A percentile compares a stretch with the other conserved stretches of the same genome.
Evolutionary conservation across 2,888 invertebrate genomes (phyloP).

Genomic region (Clunio marinus): DNA sequence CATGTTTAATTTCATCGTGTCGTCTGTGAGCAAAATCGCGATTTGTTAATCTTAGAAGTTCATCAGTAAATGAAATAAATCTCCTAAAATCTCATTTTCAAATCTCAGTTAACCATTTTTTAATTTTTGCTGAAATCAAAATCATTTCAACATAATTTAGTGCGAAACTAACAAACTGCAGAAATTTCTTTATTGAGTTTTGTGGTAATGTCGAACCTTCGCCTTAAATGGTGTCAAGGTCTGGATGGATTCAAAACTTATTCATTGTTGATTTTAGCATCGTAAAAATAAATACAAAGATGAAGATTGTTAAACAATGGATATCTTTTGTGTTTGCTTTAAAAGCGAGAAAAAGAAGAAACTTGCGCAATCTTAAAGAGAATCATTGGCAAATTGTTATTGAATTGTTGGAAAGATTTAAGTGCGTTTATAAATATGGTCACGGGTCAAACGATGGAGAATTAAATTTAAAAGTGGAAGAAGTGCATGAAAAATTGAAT

Average conservation of each 20-base stretch:
- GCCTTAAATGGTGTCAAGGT: too few relatives aligned
- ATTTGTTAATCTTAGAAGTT: not conserved
- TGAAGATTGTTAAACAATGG: constrained; percentile 18
- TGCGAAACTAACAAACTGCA: too few relatives aligned
- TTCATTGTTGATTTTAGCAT: too few relatives aligned
- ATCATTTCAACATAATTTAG: not conserved
- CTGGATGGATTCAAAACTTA: too few relatives aligned
- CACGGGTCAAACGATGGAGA: too few relatives aligned
- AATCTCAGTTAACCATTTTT: too few relatives aligned
- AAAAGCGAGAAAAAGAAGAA: not conserved
- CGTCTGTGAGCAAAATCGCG: too few relatives aligned
- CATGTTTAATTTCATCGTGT: not conserved
- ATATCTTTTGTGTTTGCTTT: not conserved
- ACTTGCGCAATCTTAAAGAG: constrained; percentile 5
- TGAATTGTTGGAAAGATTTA: not conserved
- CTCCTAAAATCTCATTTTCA: not conserved
- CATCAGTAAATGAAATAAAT: not conserved
- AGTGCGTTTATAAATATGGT: not conserved
- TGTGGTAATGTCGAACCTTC: too few relatives aligned
- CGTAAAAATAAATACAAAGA: too few relatives aligned
- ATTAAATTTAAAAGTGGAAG: too few relatives aligned
- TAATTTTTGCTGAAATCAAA: not conserved
- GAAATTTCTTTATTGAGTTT: too few relatives aligned
- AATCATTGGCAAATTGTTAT: constrained; percentile 34
- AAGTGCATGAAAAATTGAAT: too few relatives aligned